Conservation (phyloP, 2,888 invertebrate species). For the Philereme vetulata region DNA sequence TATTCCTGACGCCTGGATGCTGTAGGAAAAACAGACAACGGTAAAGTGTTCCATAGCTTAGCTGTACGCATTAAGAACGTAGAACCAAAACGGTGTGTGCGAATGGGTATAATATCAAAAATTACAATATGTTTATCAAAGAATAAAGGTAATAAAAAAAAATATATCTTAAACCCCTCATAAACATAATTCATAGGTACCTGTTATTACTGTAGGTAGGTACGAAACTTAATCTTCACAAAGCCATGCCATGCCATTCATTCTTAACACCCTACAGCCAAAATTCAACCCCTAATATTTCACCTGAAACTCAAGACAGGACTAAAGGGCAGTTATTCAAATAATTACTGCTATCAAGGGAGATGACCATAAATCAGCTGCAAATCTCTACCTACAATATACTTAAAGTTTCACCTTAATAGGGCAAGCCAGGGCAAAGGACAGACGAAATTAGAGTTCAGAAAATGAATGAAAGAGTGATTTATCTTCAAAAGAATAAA, state of each 20-base stretch:
- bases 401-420: conserved; percentile 31
- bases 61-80: too few species aligned
- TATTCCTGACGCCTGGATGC: too few species aligned
- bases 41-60: too few species aligned
- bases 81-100: too few species aligned
- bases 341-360: conserved; percentile 31
- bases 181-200: too few species aligned
- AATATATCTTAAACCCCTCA: too few species aligned
- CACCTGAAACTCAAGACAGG: conserved; percentile 27
- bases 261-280: conserved; percentile 13
- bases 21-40: too few species aligned
- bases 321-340: conserved; percentile 31
- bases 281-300: conserved; percentile 26
- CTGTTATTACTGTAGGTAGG: too few species aligned
- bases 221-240: neutral
- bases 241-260: neutral
- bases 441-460: conserved; percentile 8
- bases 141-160: too few species aligned
- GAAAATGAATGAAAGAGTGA: conserved; percentile 4
- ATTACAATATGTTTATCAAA: too few species aligned
- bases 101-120: too few species aligned
- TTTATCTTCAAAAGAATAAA: neutral
- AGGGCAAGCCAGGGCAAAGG: conserved; percentile 27
- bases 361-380: conserved; percentile 28
- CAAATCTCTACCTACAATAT: conserved; percentile 27